A percentile compares a stretch with the other conserved stretches of the same genome.
Conservation (phyloP, 2,888 invertebrate species). For the Dryobotodes eremita region DNA sequence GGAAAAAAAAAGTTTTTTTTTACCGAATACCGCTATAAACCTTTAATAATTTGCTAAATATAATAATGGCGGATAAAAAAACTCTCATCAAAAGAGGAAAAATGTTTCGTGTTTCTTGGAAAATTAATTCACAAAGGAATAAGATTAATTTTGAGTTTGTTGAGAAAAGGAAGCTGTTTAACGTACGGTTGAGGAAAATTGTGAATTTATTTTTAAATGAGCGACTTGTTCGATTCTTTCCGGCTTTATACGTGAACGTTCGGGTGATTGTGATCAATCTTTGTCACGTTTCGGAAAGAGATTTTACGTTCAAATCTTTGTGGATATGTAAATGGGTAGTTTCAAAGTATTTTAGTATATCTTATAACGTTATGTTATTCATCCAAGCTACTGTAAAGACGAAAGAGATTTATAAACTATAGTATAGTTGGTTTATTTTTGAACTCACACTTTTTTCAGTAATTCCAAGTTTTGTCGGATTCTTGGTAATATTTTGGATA, state of each 20-base stretch:
- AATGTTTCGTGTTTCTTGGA: conserved; percentile 24
- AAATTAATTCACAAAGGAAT: conserved; percentile 55
- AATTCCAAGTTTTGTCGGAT: too few relatives aligned
- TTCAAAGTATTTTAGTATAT: conserved; percentile 23
- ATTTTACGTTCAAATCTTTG: conserved; percentile 36
- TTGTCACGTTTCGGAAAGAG: conserved; percentile 44
- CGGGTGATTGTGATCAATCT: conserved; percentile 42
- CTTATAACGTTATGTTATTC: not conserved
- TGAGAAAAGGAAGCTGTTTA: conserved; percentile 32
- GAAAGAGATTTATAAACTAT: too few relatives aligned
- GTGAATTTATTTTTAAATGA: conserved; percentile 58
- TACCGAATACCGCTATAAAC: not conserved
- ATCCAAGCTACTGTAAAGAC: not conserved
- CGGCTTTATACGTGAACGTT: conserved; percentile 23
- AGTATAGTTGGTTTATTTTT: too few relatives aligned
- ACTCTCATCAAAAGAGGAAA: conserved; percentile 27
- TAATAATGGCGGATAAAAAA: conserved; percentile 7
- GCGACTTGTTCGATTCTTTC: conserved; percentile 25
- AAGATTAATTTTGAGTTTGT: conserved; percentile 51
- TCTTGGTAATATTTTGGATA: too few relatives aligned
- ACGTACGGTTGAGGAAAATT: conserved; percentile 36
- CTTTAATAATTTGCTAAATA: conserved; percentile 13
- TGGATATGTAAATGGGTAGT: conserved; percentile 29
- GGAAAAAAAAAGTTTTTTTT: not conserved
- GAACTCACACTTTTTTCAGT: too few relatives aligned